Conservation (phyloP, 2,797 vertebrate species). For the Pyrocephalus nanus region DNA sequence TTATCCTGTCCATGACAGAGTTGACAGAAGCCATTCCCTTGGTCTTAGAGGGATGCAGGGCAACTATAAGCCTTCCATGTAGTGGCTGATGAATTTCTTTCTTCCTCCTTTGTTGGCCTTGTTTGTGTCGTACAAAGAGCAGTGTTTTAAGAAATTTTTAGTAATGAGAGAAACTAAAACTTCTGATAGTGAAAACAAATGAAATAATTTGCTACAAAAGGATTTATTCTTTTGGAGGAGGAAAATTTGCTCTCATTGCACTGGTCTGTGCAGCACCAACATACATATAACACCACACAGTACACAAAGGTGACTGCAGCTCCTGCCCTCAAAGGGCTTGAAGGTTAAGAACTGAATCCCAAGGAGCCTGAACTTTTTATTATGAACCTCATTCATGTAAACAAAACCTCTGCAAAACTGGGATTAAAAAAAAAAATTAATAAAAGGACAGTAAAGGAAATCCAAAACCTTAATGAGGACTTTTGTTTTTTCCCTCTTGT, state of each 20-base stretch:
- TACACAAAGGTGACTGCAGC: neutral
- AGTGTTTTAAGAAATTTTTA: neutral
- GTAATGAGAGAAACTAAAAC: neutral
- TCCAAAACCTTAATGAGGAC: neutral
- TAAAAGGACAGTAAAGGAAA: neutral
- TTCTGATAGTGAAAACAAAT: neutral
- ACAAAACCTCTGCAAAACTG: neutral
- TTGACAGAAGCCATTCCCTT: neutral
- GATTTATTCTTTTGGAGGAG: neutral
- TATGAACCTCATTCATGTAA: rapidly evolving
- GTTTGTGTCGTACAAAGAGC: neutral
- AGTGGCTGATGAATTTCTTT: neutral
- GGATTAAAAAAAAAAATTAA: neutral
- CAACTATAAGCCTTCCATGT: neutral
- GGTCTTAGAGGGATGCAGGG: neutral
- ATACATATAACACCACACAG: neutral
- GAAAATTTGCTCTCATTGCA: neutral
- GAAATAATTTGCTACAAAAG: neutral
- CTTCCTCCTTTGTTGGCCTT: neutral
- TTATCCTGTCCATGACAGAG: neutral
- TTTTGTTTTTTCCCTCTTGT: neutral
- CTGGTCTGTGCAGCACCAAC: neutral
- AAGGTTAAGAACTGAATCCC: neutral
- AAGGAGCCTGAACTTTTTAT: neutral
- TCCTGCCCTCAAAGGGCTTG: neutral